These are phyloP conservation scores for Philopotamus ludificatus DNA, from an alignment of 1,140 invertebrate species.

Conservation along the genomic window DNA sequence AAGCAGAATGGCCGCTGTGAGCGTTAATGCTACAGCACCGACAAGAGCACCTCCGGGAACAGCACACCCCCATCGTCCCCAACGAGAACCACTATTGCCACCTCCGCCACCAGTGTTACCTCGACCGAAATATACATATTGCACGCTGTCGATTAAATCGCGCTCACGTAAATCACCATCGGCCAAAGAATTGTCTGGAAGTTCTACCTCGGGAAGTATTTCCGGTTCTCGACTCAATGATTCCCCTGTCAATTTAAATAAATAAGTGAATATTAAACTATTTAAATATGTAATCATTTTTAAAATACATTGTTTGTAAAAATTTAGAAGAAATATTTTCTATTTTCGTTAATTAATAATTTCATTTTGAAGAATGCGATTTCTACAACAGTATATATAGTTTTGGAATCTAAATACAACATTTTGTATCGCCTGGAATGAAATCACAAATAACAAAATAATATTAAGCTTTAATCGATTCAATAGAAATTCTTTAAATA, in stretches of 20 bases:
- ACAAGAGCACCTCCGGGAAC: conserved; percentile 17
- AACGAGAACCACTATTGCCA: background rate
- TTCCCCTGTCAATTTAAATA: too few relatives aligned
- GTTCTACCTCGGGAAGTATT: conserved; percentile 47
- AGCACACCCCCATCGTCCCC: conserved; percentile 17
- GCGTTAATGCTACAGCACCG: conserved; percentile 9
- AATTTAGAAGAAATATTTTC: too few relatives aligned
- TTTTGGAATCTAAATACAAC: too few relatives aligned
- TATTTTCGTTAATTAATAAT: too few relatives aligned
- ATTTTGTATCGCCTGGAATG: too few relatives aligned
- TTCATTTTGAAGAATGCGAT: too few relatives aligned
- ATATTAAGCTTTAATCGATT: too few relatives aligned
- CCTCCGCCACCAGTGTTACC: background rate
- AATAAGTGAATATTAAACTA: background rate
- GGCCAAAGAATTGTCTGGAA: conserved; percentile 52
- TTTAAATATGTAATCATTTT: too few relatives aligned
- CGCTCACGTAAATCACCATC: conserved; percentile 53
- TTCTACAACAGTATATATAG: too few relatives aligned
- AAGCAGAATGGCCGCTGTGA: conserved; percentile 4
- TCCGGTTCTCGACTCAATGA: conserved; percentile 26
- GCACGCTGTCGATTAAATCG: conserved; percentile 54
- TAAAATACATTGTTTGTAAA: too few relatives aligned
- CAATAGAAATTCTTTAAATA: too few relatives aligned
- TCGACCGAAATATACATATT: conserved; percentile 47
- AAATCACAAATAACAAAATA: too few relatives aligned